phyloP scores from a whole-genome alignment of 2,113 vertebrate species.

The Rhegmatorhina hoffmannsi region DNA sequence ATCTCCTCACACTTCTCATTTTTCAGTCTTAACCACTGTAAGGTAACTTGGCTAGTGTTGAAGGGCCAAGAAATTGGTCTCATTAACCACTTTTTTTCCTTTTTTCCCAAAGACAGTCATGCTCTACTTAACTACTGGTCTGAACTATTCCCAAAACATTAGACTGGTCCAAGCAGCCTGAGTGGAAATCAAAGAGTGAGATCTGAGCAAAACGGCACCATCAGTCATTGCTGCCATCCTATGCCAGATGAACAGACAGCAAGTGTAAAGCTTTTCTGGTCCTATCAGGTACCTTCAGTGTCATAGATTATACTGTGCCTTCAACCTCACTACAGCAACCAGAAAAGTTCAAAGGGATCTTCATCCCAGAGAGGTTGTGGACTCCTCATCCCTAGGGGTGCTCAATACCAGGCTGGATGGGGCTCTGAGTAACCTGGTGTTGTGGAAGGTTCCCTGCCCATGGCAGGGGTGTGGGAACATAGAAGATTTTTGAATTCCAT shows the following conservation, averaged over 20 bases:
- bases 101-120: neutral
- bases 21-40: conserved; percentile 45
- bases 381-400: neutral
- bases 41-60: neutral
- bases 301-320: neutral
- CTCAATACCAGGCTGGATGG: neutral
- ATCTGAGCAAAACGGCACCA: conserved; percentile 34
- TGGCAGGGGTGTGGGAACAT: neutral
- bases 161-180: conserved; percentile 34
- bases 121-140: conserved; percentile 60
- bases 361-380: neutral
- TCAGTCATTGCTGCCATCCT: neutral
- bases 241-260: neutral
- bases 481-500: neutral
- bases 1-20: neutral
- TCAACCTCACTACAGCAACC: neutral
- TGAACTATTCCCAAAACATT: conserved; percentile 45
- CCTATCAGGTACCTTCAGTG: neutral
- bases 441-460: neutral
- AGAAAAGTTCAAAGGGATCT: neutral
- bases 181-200: conserved; percentile 52
- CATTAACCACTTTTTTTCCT: conserved; percentile 3
- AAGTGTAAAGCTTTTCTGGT: conserved; percentile 7
- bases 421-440: neutral
- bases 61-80: conserved; percentile 24